Conservation (phyloP, 2,113 vertebrate genomes). For the Xiphorhynchus elegans region DNA sequence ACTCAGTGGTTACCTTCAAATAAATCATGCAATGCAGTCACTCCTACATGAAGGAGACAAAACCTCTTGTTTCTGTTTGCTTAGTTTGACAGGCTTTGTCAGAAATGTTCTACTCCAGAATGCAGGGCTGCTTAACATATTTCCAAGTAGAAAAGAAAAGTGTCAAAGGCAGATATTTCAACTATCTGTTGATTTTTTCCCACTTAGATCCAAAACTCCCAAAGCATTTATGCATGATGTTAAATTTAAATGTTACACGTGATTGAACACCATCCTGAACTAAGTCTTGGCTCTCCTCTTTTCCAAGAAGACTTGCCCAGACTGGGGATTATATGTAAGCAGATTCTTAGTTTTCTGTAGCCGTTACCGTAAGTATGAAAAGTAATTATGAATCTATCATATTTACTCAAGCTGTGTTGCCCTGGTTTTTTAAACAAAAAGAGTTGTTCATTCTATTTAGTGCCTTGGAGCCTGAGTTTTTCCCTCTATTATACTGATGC, state of each 20-base stretch:
- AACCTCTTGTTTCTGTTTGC: neutral
- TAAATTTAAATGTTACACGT: neutral
- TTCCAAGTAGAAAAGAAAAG: neutral
- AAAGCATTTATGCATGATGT: neutral
- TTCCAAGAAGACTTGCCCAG: neutral
- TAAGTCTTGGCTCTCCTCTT: neutral
- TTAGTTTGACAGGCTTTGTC: neutral
- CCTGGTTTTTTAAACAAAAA: neutral
- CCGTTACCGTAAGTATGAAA: neutral
- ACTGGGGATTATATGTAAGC: neutral
- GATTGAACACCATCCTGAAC: neutral
- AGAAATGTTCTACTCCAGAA: neutral
- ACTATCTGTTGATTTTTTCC: neutral
- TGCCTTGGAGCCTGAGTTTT: neutral
- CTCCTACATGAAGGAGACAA: neutral
- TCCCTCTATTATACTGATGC: neutral
- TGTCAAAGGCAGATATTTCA: neutral
- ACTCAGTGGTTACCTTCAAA: neutral
- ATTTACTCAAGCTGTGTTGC: neutral
- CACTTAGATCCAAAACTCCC: neutral
- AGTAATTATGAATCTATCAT: neutral
- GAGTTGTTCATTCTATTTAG: neutral
- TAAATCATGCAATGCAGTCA: neutral
- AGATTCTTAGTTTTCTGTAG: neutral
- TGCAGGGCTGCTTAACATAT: neutral